Evolutionary conservation across 2,888 invertebrate genomes (phyloP).

Genomic region (Lithophane semibrunnea): DNA sequence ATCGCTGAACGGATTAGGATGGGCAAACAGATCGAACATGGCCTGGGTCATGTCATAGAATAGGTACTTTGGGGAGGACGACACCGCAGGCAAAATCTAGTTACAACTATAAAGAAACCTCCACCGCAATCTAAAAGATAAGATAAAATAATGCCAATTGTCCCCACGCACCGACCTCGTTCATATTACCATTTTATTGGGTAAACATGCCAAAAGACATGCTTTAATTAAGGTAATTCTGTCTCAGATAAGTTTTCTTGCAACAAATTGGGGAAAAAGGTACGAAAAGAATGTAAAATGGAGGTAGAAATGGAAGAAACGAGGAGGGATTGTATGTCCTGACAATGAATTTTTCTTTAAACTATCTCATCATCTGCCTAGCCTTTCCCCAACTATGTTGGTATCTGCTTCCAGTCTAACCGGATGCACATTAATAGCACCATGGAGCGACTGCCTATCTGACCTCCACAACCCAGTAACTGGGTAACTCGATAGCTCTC

Average conservation of each 20-base stretch:
- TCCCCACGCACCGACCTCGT: constrained; percentile 46
- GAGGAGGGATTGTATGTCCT: not conserved
- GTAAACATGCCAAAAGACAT: constrained; percentile 56
- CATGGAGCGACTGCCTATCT: not conserved
- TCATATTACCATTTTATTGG: constrained; percentile 60
- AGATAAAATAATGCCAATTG: constrained; percentile 56
- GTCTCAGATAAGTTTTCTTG: constrained; percentile 58
- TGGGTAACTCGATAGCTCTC: not conserved
- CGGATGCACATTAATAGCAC: not conserved
- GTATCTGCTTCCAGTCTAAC: not conserved
- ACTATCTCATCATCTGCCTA: not conserved
- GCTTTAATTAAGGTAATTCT: constrained; percentile 65
- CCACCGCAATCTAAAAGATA: constrained; percentile 48
- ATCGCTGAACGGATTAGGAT: not conserved
- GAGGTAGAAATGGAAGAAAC: constrained; percentile 9
- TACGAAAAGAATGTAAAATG: constrained; percentile 32
- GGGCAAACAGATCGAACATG: not conserved
- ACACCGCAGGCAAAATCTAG: not conserved
- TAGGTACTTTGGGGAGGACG: too few relatives aligned
- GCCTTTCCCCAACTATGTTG: not conserved
- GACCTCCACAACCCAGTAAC: not conserved
- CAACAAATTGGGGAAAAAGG: constrained; percentile 63
- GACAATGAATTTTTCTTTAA: constrained; percentile 8
- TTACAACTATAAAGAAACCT: constrained; percentile 31
- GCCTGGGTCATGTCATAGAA: not conserved